Conservation (phyloP, 2,888 invertebrate genomes). For the Gastracanthus pulcherrimus region DNA sequence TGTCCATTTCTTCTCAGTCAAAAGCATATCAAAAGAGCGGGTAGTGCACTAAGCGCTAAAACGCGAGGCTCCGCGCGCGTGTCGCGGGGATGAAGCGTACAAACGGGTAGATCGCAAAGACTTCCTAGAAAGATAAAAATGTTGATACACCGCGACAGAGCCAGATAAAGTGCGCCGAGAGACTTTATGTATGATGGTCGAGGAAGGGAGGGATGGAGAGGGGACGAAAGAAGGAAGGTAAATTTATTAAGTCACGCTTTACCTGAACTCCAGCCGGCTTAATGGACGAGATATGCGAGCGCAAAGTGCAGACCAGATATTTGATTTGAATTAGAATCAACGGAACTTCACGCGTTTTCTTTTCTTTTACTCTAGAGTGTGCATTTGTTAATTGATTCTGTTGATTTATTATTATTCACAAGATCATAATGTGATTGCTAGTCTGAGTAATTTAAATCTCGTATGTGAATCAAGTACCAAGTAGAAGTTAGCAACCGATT, state of each 20-base stretch:
- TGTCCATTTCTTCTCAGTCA: neutral
- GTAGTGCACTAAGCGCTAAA: neutral
- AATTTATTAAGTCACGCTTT: neutral
- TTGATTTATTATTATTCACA: neutral
- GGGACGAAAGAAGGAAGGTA: neutral
- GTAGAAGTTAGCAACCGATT: too few species aligned
- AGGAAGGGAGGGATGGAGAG: neutral
- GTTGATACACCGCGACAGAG: conserved; percentile 2
- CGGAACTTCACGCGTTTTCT: neutral
- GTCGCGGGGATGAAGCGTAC: neutral
- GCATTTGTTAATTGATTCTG: neutral
- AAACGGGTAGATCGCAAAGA: neutral
- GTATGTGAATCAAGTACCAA: too few species aligned
- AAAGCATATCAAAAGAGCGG: neutral
- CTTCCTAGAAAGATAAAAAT: conserved; percentile 7
- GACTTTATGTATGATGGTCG: neutral
- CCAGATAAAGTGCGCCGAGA: neutral
- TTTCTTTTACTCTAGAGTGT: neutral
- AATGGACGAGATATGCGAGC: neutral
- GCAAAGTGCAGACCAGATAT: neutral
- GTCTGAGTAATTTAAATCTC: too few species aligned
- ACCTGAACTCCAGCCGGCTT: neutral
- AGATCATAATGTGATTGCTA: neutral
- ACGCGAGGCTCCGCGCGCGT: too few species aligned
- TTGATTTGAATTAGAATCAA: neutral